Conservation (phyloP, 2,888 invertebrate genomes). For the Mythimna pallens region DNA sequence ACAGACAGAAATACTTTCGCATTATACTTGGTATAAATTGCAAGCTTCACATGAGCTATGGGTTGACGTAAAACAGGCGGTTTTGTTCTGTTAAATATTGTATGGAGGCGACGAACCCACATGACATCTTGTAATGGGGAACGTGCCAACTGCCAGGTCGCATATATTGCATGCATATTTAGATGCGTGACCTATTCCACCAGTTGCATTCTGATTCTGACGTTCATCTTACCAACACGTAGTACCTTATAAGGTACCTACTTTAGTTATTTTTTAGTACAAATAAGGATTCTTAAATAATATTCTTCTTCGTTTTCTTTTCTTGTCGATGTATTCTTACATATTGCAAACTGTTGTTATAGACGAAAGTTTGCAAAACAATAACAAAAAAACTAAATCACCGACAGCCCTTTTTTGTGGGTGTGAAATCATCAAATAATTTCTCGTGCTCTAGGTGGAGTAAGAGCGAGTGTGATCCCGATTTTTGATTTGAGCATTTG, state of each 20-base stretch:
- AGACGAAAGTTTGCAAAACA: no score
- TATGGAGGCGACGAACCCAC: neutral
- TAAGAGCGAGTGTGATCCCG: no score
- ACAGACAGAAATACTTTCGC: neutral
- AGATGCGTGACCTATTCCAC: slow-evolving; percentile 13
- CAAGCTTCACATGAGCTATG: neutral
- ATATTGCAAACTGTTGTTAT: neutral
- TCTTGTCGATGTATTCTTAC: no score
- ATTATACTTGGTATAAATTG: neutral
- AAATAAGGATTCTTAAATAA: no score
- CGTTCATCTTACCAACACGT: neutral
- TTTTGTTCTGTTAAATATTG: neutral
- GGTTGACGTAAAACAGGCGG: neutral
- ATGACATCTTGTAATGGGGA: neutral
- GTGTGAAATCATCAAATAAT: no score
- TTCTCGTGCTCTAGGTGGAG: no score
- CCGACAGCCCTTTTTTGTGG: no score
- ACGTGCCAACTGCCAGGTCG: slow-evolving; percentile 10
- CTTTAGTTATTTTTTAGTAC: no score
- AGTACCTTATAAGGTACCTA: neutral
- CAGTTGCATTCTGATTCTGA: slow-evolving; percentile 5
- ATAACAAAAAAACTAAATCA: no score
- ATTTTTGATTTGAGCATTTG: no score
- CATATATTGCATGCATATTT: slow-evolving; percentile 18
- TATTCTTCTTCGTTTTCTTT: no score